These are phyloP conservation scores for Polylopha cassiicola DNA, from an alignment of 2,888 invertebrate genomes.

Conservation along the genomic window DNA sequence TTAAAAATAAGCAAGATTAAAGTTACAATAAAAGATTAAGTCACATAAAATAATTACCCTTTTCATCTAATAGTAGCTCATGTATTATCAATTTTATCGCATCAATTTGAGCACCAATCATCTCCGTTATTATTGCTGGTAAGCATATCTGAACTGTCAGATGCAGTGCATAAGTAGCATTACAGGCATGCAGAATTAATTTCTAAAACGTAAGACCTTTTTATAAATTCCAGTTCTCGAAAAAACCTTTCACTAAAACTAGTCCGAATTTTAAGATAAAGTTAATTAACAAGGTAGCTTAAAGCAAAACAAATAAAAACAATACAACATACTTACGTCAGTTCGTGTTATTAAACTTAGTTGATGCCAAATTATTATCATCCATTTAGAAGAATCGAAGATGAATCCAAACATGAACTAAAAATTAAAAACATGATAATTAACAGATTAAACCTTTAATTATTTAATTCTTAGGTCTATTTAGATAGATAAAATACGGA, in stretches of 20 bases:
- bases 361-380: conserved; percentile 8
- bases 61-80: conserved; percentile 1
- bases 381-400: conserved; percentile 8
- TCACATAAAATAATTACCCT: conserved; percentile 1
- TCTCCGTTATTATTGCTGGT: conserved; percentile 1
- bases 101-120: neutral
- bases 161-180: neutral
- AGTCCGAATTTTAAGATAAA: too few relatives aligned
- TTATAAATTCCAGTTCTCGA: too few relatives aligned
- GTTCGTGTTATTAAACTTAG: neutral
- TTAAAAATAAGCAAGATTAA: too few relatives aligned
- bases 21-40: too few relatives aligned
- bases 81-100: neutral
- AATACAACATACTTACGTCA: conserved; percentile 3
- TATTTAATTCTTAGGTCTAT: neutral
- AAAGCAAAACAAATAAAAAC: neutral
- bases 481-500: neutral
- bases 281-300: too few relatives aligned
- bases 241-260: too few relatives aligned
- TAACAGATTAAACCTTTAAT: neutral
- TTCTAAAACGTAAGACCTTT: neutral
- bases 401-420: conserved; percentile 13
- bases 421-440: neutral
- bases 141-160: conserved; percentile 2
- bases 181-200: neutral